Conservation (phyloP, 1,140 invertebrate genomes). For the Stenopsyche tienmushanensis region DNA sequence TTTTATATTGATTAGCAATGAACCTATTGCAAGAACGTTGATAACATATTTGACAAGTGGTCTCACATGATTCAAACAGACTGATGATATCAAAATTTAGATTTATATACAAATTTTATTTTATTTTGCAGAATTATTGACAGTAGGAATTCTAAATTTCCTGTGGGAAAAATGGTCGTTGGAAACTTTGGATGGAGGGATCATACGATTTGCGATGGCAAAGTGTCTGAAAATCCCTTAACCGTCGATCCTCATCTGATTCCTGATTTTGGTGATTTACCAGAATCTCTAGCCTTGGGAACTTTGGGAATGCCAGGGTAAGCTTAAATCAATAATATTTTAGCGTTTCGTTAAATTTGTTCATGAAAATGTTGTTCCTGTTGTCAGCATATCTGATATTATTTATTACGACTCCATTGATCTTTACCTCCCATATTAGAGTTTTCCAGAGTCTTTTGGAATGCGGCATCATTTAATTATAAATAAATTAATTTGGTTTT, state of each 20-base stretch:
- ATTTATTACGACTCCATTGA: too few relatives aligned
- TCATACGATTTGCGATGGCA: constrained; percentile 52
- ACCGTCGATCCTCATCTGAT: constrained; percentile 50
- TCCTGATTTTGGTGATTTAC: constrained; percentile 57
- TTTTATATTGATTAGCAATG: not conserved
- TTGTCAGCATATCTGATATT: too few relatives aligned
- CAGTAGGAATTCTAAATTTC: constrained; percentile 62
- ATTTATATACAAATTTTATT: not conserved
- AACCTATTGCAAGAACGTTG: not conserved
- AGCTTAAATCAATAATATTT: constrained; percentile 21
- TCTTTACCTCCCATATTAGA: too few relatives aligned
- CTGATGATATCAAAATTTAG: constrained; percentile 2
- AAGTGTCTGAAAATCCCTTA: constrained; percentile 32
- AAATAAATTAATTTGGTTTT: too few relatives aligned
- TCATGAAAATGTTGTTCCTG: too few relatives aligned
- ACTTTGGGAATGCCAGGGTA: constrained; percentile 68
- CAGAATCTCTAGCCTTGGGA: constrained; percentile 61
- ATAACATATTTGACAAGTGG: constrained; percentile 4
- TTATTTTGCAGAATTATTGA: constrained; percentile 57
- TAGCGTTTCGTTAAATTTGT: not conserved
- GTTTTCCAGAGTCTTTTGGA: too few relatives aligned
- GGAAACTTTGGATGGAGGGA: constrained; percentile 64
- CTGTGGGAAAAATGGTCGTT: constrained; percentile 60
- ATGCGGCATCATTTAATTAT: too few relatives aligned
- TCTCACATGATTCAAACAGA: not conserved